These are phyloP conservation scores for Chironomus tentans DNA, from an alignment of 2,888 invertebrate species.

Conservation along the genomic window DNA sequence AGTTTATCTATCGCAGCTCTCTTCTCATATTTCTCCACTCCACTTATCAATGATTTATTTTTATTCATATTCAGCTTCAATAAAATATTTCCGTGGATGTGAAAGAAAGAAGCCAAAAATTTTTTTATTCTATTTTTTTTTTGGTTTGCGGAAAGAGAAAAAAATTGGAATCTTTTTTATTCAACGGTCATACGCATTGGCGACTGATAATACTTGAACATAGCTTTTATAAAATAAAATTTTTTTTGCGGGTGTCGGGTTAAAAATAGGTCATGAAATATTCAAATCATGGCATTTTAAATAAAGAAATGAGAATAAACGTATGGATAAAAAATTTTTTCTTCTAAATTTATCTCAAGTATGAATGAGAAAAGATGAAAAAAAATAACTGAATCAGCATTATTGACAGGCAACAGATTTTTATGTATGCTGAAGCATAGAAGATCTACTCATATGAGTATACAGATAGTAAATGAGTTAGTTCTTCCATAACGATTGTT, in stretches of 20 bases:
- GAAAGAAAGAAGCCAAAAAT: too few species aligned
- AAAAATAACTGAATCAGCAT: not conserved
- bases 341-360: not conserved
- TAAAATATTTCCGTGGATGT: too few species aligned
- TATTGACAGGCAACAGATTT: not conserved
- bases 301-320: not conserved
- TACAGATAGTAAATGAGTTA: not conserved
- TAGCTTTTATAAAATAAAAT: too few species aligned
- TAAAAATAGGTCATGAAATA: not conserved
- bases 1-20: too few species aligned
- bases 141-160: not conserved
- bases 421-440: too few species aligned
- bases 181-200: not conserved
- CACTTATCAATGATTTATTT: too few species aligned
- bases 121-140: too few species aligned
- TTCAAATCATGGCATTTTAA: not conserved
- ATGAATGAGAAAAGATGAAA: not conserved
- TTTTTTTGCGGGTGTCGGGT: not conserved
- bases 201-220: not conserved
- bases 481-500: not conserved
- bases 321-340: not conserved
- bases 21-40: too few species aligned
- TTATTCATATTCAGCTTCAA: too few species aligned
- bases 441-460: too few species aligned
- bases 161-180: not conserved